Conservation (phyloP, 1,140 invertebrate species). For the Helicoverpa armigera region DNA sequence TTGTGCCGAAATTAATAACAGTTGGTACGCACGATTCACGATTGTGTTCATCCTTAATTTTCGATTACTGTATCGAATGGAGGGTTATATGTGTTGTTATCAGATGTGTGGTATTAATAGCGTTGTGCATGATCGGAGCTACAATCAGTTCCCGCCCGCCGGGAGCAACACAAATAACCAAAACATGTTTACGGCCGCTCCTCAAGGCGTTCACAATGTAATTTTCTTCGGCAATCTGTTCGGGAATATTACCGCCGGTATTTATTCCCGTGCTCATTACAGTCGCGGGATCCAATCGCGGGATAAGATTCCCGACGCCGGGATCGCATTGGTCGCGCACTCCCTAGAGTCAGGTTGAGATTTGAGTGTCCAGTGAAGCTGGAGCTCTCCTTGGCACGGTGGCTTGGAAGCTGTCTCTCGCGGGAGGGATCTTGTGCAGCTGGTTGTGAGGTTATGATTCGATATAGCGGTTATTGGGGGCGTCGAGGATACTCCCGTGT, state of each 20-base stretch:
- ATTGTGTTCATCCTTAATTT: background rate
- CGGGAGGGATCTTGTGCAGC: background rate
- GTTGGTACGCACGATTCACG: background rate
- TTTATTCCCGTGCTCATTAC: slow-evolving; percentile 73
- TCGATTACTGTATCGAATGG: background rate
- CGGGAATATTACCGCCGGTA: slow-evolving; percentile 63
- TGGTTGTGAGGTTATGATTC: slow-evolving; percentile 60
- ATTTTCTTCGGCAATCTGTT: slow-evolving; percentile 62
- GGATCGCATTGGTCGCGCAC: slow-evolving; percentile 65
- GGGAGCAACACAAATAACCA: slow-evolving; percentile 59
- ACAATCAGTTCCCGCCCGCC: slow-evolving; percentile 29
- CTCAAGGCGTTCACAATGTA: slow-evolving; percentile 58
- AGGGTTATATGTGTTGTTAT: background rate
- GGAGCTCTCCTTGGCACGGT: background rate
- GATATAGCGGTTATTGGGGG: slow-evolving; percentile 67
- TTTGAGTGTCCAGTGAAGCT: slow-evolving; percentile 27
- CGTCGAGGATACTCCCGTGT: slow-evolving; percentile 57
- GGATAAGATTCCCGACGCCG: slow-evolving; percentile 49
- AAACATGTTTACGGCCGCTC: slow-evolving; percentile 64
- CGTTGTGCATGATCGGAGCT: background rate
- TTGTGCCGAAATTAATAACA: too few species aligned
- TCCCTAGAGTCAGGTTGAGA: slow-evolving; percentile 68
- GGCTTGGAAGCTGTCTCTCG: background rate
- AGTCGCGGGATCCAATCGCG: slow-evolving; percentile 67
- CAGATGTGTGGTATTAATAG: slow-evolving; percentile 29